Evolutionary conservation across 92 coral and sea anemone genomes (phyloP).

Genomic region (Umimayanthus kanabou): DNA sequence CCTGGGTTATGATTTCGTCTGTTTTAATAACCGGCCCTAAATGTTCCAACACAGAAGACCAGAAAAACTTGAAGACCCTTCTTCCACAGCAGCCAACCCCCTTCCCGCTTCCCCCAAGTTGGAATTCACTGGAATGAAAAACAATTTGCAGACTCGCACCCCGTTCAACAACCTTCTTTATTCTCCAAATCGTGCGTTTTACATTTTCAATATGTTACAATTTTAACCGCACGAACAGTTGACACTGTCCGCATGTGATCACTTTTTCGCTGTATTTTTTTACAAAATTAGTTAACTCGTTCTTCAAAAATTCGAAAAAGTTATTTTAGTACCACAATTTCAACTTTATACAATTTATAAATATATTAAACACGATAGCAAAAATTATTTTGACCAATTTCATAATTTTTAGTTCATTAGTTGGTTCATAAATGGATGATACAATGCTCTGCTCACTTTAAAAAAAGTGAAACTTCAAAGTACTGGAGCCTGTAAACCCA

Average conservation of each 20-base stretch:
- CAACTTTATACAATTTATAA: constrained; percentile 31
- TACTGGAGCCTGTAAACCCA: neutral
- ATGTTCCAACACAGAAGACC: neutral
- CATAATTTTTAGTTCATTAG: neutral
- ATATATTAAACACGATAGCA: constrained; percentile 12
- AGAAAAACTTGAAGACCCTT: too few species aligned
- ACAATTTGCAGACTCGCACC: neutral
- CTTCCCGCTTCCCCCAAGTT: neutral
- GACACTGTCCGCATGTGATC: neutral
- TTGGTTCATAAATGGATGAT: neutral
- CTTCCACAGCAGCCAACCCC: neutral
- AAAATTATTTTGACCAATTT: neutral
- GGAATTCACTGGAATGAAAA: neutral
- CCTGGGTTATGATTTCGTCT: too few species aligned
- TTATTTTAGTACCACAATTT: neutral
- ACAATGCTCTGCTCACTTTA: neutral
- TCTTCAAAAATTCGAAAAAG: neutral
- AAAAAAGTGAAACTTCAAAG: neutral
- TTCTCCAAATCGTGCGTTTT: neutral
- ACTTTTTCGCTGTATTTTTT: neutral
- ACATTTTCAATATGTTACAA: constrained; percentile 6
- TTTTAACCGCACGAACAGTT: neutral
- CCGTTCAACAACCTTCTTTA: neutral
- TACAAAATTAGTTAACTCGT: neutral
- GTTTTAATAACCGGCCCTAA: neutral